Percentiles rank a stretch among this genome's conserved stretches.
Conservation (phyloP, 2,888 invertebrate species). For the Drosophila peninsularis region DNA sequence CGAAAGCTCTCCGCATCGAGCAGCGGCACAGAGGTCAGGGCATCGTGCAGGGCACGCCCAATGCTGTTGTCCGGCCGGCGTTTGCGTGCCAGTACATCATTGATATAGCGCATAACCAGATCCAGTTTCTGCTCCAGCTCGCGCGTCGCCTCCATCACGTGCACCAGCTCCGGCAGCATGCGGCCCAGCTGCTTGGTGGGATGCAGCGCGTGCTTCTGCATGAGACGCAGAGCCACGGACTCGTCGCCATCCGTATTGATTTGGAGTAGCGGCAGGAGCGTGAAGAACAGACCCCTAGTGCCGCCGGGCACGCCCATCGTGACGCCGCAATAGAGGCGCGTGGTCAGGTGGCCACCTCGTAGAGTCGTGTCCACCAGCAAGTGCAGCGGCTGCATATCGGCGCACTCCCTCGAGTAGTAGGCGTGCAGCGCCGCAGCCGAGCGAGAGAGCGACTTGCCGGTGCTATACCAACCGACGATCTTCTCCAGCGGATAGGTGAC, state of each 20-base stretch:
- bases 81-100: conserved; percentile 61
- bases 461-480: conserved; percentile 65
- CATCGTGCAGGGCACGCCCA: conserved; percentile 55
- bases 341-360: conserved; percentile 30
- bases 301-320: conserved; percentile 63
- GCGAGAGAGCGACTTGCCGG: conserved; percentile 46
- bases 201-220: conserved; percentile 44
- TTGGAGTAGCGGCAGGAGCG: conserved; percentile 46
- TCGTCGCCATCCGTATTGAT: conserved; percentile 26
- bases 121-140: conserved; percentile 53
- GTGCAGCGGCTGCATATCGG: conserved; percentile 53
- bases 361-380: conserved; percentile 56
- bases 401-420: conserved; percentile 49
- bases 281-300: conserved; percentile 57
- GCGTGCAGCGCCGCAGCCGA: conserved; percentile 46
- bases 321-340: conserved; percentile 52
- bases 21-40: conserved; percentile 54
- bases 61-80: conserved; percentile 54
- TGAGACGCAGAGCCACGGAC: conserved; percentile 45
- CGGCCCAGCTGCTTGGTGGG: conserved; percentile 30
- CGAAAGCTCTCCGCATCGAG: conserved; percentile 57
- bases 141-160: conserved; percentile 41
- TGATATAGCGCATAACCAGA: conserved; percentile 58
- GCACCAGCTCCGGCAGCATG: conserved; percentile 50
- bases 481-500: conserved; percentile 55